These are phyloP conservation scores for Ancistrus triradiatus DNA, from an alignment of 2,113 vertebrate species.

Conservation along the genomic window DNA sequence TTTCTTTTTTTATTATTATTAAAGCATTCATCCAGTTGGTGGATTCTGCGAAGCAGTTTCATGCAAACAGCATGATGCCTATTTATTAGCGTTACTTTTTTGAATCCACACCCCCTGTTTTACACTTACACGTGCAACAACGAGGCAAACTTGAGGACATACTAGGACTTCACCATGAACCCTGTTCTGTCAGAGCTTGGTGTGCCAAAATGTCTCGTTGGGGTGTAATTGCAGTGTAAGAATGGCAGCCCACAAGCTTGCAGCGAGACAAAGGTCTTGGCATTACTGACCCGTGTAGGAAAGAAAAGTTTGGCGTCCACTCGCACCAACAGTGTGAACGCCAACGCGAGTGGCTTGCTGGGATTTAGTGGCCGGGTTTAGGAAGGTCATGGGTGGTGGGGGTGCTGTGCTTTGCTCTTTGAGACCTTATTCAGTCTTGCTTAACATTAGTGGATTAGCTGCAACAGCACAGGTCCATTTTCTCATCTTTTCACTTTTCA, in stretches of 20 bases:
- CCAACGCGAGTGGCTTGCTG: slow-evolving; percentile 3
- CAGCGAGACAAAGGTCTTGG: slow-evolving; percentile 29
- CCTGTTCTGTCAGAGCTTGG: slow-evolving; percentile 23
- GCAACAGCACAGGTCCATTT: too few relatives aligned
- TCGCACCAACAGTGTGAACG: neutral
- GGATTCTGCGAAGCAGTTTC: slow-evolving; percentile 21
- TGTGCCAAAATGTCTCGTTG: slow-evolving; percentile 26
- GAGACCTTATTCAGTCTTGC: too few relatives aligned
- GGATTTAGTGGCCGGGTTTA: slow-evolving; percentile 35
- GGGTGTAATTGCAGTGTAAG: slow-evolving; percentile 35
- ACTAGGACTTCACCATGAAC: slow-evolving; percentile 29
- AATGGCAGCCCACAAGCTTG: slow-evolving; percentile 28
- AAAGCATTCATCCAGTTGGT: slow-evolving; percentile 17
- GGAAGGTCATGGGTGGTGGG: slow-evolving; percentile 29
- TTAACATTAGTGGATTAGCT: too few relatives aligned
- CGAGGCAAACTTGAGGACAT: slow-evolving; percentile 21
- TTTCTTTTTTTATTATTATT: slow-evolving; percentile 24
- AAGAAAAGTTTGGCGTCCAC: neutral
- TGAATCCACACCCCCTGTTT: slow-evolving; percentile 32
- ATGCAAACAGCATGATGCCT: slow-evolving; percentile 38
- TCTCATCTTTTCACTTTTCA: too few relatives aligned
- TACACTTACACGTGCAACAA: slow-evolving; percentile 27
- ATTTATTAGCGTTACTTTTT: too few relatives aligned
- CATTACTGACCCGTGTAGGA: slow-evolving; percentile 11
- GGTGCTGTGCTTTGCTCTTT: too few relatives aligned